Evolutionary conservation across 2,113 vertebrate species (phyloP), one percentile per base, ranked within the genome.

Genomic region (Poeciliopsis retropinna): DNA sequence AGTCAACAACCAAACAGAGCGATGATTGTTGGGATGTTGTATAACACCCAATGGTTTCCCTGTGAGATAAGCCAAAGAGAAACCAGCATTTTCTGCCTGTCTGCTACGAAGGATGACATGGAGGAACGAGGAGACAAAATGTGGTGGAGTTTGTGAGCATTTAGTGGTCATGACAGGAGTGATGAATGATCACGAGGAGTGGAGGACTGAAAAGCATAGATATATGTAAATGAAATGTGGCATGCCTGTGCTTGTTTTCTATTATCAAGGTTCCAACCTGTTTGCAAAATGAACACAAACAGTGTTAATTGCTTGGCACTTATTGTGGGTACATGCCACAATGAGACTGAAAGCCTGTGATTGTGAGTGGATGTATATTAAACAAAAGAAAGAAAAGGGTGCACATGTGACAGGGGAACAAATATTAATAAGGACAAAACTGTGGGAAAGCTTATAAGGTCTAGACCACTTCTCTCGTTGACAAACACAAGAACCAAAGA

Each of bases 231-330:
- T 71, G 67, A 66, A 88, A 80, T 61, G 39, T 4, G 62, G 76
- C 90, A 73, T 47, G 90, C 76, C 81, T 78, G 76, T 32, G 81
- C 92, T 91, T 85, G 92, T 91, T 91, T 91, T 84, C 79, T 73
- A 93, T 92, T 91, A 92, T 85, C 89, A 76, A 82, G 81, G 71
- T 83, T 88, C 75, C 84, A 74, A 74, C 85, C 78, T 70, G 76
- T 72, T 88, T 79, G 7, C 70, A 85, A 85, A 88, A 73, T 84
- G 85, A 89, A 88, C 87, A 87, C 88, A 92, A 91, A 87, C 85
- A 70, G 75, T 62, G 79, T 86, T 92, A 92, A 91, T 92, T 84
- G 83, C 85, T 91, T 92, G 90, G 91, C 91, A 84, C 84, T 47
- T 75, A 78, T 67, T 54, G 27, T 64, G 68, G 5, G 31, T 83